Percentiles rank a stretch among this genome's conserved stretches.
Evolutionary conservation across 1,140 invertebrate species (phyloP).

Genomic region (Drosophila kepulauana): DNA sequence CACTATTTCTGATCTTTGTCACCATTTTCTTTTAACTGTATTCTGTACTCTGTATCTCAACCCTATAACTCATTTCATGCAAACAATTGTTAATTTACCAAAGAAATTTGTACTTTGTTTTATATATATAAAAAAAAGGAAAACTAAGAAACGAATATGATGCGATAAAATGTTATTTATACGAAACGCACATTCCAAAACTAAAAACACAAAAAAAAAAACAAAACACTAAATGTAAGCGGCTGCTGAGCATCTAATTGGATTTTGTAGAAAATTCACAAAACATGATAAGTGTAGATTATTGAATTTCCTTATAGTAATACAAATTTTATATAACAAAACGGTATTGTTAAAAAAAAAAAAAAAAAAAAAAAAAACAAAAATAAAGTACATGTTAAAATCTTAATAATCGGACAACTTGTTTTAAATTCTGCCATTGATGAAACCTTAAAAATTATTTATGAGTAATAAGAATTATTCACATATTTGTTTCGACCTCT

Average conservation of each 20-base stretch:
- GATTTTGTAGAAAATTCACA: constrained; percentile 62
- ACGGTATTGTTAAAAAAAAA: constrained; percentile 66
- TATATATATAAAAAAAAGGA: constrained; percentile 22
- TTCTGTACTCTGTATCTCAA: constrained; percentile 9
- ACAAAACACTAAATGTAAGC: constrained; percentile 27
- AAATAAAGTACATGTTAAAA: constrained; percentile 72
- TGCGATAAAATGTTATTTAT: constrained; percentile 46
- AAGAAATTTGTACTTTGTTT: constrained; percentile 65
- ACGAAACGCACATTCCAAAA: constrained; percentile 67
- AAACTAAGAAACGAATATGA: constrained; percentile 36
- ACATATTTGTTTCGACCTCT: constrained; percentile 44
- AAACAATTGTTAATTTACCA: constrained; percentile 72
- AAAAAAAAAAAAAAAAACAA: background rate
- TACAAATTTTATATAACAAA: constrained; percentile 78
- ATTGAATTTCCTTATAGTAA: constrained; percentile 79
- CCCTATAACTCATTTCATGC: constrained; percentile 45
- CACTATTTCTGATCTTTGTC: constrained; percentile 13
- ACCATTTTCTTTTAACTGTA: constrained; percentile 24
- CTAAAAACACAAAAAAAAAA: constrained; percentile 18
- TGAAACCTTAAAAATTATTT: background rate
- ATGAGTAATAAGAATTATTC: background rate
- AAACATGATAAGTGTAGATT: constrained; percentile 64
- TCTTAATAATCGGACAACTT: constrained; percentile 3
- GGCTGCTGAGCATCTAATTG: constrained; percentile 47
- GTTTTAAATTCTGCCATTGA: constrained; percentile 7